Evolutionary conservation across 2,888 invertebrate genomes (phyloP).

Genomic region (Brachyopa scutellaris): DNA sequence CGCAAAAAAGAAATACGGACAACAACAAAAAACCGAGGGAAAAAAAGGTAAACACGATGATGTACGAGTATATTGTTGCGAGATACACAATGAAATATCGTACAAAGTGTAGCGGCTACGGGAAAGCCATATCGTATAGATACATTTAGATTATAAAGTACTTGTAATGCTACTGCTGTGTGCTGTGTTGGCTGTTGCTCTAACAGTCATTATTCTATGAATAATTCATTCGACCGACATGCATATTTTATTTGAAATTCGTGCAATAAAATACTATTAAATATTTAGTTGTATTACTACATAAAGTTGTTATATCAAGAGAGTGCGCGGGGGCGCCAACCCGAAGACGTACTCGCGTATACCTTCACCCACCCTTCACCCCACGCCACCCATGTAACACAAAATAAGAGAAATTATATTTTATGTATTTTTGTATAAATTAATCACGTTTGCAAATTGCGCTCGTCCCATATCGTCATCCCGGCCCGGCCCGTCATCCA

Average conservation of each 20-base stretch:
- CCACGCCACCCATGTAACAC: constrained; percentile 26
- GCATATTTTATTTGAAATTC: constrained; percentile 81
- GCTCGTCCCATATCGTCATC: constrained; percentile 37
- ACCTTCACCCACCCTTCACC: background rate
- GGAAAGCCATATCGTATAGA: constrained; percentile 66
- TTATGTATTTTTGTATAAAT: constrained; percentile 74
- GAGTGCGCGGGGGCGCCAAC: constrained; percentile 37
- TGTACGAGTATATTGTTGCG: constrained; percentile 65
- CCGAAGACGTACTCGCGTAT: constrained; percentile 24
- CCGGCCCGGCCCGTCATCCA: constrained; percentile 16
- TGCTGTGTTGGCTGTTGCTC: constrained; percentile 46
- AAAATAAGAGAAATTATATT: constrained; percentile 73
- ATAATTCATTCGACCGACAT: constrained; percentile 80
- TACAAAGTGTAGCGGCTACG: constrained; percentile 48
- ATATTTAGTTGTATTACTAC: constrained; percentile 79
- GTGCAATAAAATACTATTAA: constrained; percentile 81
- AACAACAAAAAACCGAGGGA: constrained; percentile 4
- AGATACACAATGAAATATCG: constrained; percentile 67
- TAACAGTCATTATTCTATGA: constrained; percentile 79
- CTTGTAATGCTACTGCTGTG: constrained; percentile 63
- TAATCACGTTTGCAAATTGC: constrained; percentile 73
- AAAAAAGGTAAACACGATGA: constrained; percentile 68
- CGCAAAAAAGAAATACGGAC: background rate
- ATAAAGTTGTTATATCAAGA: constrained; percentile 50
- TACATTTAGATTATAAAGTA: constrained; percentile 71